Base-by-base conservation (phyloP, 2,888 invertebrate genomes). In the Synergus japonicus region DNA sequence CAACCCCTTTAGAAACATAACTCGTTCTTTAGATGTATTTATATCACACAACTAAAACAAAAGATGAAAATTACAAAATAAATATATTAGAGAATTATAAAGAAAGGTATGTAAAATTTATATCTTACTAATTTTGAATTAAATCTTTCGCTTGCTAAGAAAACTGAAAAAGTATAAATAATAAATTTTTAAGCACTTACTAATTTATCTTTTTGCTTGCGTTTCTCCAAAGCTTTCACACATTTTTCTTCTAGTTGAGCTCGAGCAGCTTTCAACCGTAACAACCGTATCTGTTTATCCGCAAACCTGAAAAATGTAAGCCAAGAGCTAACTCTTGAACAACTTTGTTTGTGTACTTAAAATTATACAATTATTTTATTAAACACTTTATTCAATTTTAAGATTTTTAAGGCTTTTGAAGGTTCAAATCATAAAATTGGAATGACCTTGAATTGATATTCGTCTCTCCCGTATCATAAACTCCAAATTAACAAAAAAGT, bases 231-330 rank as follows among this genome's bases (percentile, higher is more conserved):
- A 63, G 93, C 91, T 80, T 93, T 93, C 78, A 91, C 91, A 89
- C 95, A 95, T 84, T 93, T 93, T 83, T 93, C 93, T 88, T 95
- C 94, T 65, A 94, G 91, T 69, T 92, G 92, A 84, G 93, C 93
- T 83, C 93, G 92, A 69, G 93, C 93, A 77, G 94, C 93, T 89
- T 94, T 94, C 82, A 95, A 90, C 85, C 94, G 93, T 84, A 94
- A 90, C 80, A 95, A 93, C 85, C 93, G 93, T 86, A 93, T 92
- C 87, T 95, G 95, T 87, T 95, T 95, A 86, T 95, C 95, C 44
- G 93, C 93, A 89, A 94, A 94, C 85, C 95, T 95, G 85, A 76
- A 93, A 92, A 73, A 81, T 10, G 67, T 41, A 63, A 77, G 54
- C 8, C 29, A 29, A 29, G 29, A 3, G 29, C 29, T 3, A 29